Percentiles rank a stretch among this genome's conserved stretches.
Conservation (phyloP, 2,888 invertebrate species). For the Augiades crinisus region DNA sequence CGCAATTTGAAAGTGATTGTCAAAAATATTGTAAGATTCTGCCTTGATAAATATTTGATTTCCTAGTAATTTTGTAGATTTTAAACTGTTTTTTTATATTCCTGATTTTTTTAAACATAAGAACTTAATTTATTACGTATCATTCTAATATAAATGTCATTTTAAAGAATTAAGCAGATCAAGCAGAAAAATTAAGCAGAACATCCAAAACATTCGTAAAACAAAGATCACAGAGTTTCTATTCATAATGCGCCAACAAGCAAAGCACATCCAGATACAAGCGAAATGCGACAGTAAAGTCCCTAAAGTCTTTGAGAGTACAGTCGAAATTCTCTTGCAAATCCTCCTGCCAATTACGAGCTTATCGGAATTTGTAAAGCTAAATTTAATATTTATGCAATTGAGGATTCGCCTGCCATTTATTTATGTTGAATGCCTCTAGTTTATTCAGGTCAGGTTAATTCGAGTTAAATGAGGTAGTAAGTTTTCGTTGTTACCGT, state of each 20-base stretch:
- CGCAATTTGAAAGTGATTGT: too few relatives aligned
- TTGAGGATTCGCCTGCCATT: slow-evolving; percentile 11
- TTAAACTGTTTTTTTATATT: too few relatives aligned
- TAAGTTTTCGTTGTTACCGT: too few relatives aligned
- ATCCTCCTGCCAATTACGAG: slow-evolving; percentile 23
- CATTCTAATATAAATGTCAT: too few relatives aligned
- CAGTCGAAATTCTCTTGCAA: slow-evolving; percentile 21
- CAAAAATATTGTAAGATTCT: too few relatives aligned
- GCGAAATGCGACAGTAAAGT: slow-evolving; percentile 21
- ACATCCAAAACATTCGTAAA: slow-evolving; percentile 7
- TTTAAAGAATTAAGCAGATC: too few relatives aligned
- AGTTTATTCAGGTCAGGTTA: slow-evolving; percentile 1
- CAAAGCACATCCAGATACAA: slow-evolving; percentile 1
- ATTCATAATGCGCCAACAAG: slow-evolving; percentile 10
- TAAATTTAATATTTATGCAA: slow-evolving; percentile 27
- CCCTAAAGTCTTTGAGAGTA: slow-evolving; percentile 2
- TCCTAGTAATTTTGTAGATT: too few relatives aligned
- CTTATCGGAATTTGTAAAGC: slow-evolving; percentile 24
- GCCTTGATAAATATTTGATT: too few relatives aligned
- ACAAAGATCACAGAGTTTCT: slow-evolving; percentile 14
- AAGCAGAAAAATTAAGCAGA: background rate
- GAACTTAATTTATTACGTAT: too few relatives aligned
- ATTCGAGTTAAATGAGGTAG: too few relatives aligned
- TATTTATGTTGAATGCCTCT: slow-evolving; percentile 5
- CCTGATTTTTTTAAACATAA: too few relatives aligned